Conservation (phyloP, 1,140 invertebrate species). For the Pogonognathellus flavescens region DNA sequence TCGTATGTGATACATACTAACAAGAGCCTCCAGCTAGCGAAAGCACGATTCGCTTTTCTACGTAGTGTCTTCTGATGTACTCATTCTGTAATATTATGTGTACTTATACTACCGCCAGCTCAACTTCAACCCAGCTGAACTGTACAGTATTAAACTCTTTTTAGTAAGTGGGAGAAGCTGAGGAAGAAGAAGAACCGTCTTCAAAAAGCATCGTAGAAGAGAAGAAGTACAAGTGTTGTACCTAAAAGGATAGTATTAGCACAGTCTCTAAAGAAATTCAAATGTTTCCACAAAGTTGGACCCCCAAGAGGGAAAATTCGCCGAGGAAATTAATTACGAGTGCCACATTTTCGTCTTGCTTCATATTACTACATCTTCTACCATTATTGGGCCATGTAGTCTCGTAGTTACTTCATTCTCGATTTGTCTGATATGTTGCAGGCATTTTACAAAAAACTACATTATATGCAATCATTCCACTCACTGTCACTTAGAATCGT, state of each 20-base stretch:
- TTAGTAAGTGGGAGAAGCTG: conserved; percentile 3
- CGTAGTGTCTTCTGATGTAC: background rate
- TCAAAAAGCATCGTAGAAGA: too few species aligned
- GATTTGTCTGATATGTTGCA: too few species aligned
- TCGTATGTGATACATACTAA: too few species aligned
- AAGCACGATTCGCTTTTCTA: background rate
- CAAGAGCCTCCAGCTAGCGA: background rate
- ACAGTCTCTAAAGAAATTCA: conserved; percentile 51
- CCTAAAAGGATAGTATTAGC: too few species aligned
- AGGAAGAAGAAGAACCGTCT: background rate
- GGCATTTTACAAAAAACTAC: too few species aligned
- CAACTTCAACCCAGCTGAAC: background rate
- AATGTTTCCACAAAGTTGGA: conserved; percentile 53
- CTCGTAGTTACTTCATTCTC: too few species aligned
- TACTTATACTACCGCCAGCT: too few species aligned
- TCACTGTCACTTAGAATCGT: too few species aligned
- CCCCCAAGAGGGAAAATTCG: conserved; percentile 52
- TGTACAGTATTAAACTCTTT: background rate
- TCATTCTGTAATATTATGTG: background rate
- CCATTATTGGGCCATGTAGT: too few species aligned
- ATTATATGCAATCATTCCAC: too few species aligned
- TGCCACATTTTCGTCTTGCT: conserved; percentile 38
- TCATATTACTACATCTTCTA: too few species aligned
- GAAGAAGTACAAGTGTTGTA: too few species aligned
- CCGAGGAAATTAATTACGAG: conserved; percentile 51